Evolutionary conservation across 2,888 invertebrate species (phyloP), one percentile per base, ranked within the genome.

Genomic region (Arctia plantaginis): DNA sequence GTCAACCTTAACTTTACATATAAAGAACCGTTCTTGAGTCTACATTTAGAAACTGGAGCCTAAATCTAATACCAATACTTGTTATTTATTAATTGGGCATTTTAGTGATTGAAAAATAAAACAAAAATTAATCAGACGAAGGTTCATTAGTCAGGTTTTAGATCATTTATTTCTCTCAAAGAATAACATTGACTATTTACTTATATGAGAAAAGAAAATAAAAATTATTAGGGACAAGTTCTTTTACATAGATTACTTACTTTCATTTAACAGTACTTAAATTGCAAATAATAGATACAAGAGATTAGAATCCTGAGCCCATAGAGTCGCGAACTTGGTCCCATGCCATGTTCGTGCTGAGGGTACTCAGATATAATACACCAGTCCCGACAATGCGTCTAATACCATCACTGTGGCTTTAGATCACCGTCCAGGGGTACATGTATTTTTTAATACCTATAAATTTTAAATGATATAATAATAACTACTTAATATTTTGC

Each of bases 371-470:
- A 95, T 76, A 95, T 80, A 71, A 87, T 88, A 87, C 13, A 77
- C 88, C 91, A 93, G 88, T 85, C 92, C 94, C 92, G 93, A 93
- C 93, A 93, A 95, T 94, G 95, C 95, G 95, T 95, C 94, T 92
- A 92, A 88, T 87, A 83, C 75, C 89, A 93, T 88, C 55, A 85
- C 89, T 93, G 93, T 92, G 89, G 78, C 80, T 74, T 89, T 93
- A 87, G 95, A 95, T 95, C 95, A 95, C 94, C 94, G 93, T 94
- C 77, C 93, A 93, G 86, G 94, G 91, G 75, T 83, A 95, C 92
- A 95, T 33, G 30, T 13, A 30, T 20, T 23, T 8, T 3, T 12
- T 6, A 27, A n/a, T n/a, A n/a, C 1, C 18, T 18, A 20, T 64
- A 18, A 15, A 33, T 23, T 64, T 7, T 2, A 62, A 12, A 41